Percentiles rank a stretch among this genome's conserved stretches.
These are phyloP conservation scores for Tricholauxania praeusta DNA, from an alignment of 2,888 invertebrate genomes.

Conservation along the genomic window DNA sequence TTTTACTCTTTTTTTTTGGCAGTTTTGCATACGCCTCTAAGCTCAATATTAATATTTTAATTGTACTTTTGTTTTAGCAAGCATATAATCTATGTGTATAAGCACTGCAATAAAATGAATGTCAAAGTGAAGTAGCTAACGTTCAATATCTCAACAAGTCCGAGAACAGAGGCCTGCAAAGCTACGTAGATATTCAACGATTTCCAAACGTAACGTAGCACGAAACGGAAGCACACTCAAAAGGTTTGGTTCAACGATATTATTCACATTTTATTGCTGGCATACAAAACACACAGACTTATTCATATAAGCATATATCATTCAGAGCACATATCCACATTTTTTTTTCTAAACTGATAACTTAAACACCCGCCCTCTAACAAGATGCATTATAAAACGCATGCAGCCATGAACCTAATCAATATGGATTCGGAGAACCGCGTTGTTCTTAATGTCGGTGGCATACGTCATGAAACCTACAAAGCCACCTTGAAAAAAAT, in stretches of 20 bases:
- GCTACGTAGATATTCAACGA: not conserved
- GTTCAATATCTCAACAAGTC: not conserved
- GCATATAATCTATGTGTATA: too few species aligned
- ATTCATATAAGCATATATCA: constrained; percentile 9
- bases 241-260: constrained; percentile 17
- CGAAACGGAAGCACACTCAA: not conserved
- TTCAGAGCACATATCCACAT: not conserved
- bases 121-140: not conserved
- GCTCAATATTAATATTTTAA: too few species aligned
- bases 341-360: too few species aligned
- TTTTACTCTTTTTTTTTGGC: too few species aligned
- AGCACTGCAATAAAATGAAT: constrained; percentile 1
- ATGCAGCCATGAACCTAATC: constrained; percentile 84
- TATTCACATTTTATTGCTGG: too few species aligned
- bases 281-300: not conserved
- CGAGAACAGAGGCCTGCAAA: not conserved
- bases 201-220: not conserved
- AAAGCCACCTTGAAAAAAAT: constrained; percentile 97
- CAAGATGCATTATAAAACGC: constrained; percentile 53
- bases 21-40: too few species aligned
- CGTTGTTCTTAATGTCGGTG: constrained; percentile 98
- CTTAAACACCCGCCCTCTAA: not conserved
- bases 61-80: too few species aligned
- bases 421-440: constrained; percentile 98
- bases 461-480: constrained; percentile 97